Conservation (phyloP, 2,797 vertebrate species). For the Esox lucius region DNA sequence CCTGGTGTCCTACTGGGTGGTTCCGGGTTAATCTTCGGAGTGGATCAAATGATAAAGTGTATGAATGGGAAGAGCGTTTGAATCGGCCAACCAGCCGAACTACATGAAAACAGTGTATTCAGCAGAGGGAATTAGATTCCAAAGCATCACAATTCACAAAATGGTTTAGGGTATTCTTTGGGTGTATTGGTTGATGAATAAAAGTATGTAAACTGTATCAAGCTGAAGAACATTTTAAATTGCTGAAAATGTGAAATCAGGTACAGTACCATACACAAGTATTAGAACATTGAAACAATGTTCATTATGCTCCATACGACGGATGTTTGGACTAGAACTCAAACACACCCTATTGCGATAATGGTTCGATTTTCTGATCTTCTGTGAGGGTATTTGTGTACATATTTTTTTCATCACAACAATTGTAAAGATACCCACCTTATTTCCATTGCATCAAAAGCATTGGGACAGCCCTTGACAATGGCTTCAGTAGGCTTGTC, state of each 20-base stretch:
- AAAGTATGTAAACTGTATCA: neutral
- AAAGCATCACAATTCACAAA: neutral
- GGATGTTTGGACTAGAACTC: too few species aligned
- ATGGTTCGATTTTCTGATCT: too few species aligned
- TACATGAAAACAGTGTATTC: neutral
- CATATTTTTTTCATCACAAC: too few species aligned
- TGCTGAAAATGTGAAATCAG: neutral
- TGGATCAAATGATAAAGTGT: neutral
- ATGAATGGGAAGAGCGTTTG: neutral
- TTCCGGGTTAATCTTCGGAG: neutral
- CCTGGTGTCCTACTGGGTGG: neutral
- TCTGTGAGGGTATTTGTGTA: too few species aligned
- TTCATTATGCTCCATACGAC: too few species aligned
- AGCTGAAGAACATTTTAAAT: neutral
- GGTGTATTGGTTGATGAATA: neutral
- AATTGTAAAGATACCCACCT: too few species aligned
- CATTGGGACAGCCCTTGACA: too few species aligned
- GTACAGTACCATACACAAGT: neutral
- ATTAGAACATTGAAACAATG: too few species aligned
- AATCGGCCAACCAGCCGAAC: neutral
- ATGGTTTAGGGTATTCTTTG: slow-evolving; percentile 6
- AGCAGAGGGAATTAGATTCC: neutral
- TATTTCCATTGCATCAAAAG: too few species aligned
- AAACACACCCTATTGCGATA: too few species aligned
- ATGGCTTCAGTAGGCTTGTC: too few species aligned